Evolutionary conservation across 1,140 invertebrate species (phyloP), one percentile per base, ranked within the genome.

Genomic region (Macrocentrus cingulum): DNA sequence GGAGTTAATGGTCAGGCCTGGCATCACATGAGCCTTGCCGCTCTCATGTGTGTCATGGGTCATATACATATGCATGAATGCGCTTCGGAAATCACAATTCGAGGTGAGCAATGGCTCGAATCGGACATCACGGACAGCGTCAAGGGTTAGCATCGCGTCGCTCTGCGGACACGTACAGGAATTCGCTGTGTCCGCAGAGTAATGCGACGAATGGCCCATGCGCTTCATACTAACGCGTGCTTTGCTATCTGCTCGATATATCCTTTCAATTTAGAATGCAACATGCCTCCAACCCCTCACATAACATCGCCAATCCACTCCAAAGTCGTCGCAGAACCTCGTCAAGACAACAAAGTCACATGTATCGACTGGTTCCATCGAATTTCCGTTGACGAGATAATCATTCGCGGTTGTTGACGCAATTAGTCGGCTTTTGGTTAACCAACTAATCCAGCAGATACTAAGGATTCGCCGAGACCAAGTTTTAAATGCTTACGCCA

Each of bases 111-210:
- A 46, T 46, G 18, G 44, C 9, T 46, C 19, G 19, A 9, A 46
- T 46, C 19, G n/a, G 19, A 13, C 44, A 42, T 16, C 41, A 23
- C 44, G 44, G 19, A 39, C 44, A 46, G 18, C 18, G 20, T 44
- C 23, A 45, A 37, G 22, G 41, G 4, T 55, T 15, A 9, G 6
- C 25, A 15, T 39, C 36, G 36, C 36, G 7, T 39, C 13, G 13
- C 16, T 44, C 41, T 37, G 44, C 23, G 42, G 32, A 56, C 54
- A 48, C 42, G 32, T 56, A 56, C 44, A 56, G 54, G 44, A 56
- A 56, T 56, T 56, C 25, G 29, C 54, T 56, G 42, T 37, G 44
- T 56, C 54, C 54, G 44, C 54, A 56, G 54, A 48, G 54, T 34
- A 56, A 56, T 56, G 54, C 54, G 54, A 48, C 54, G 32, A 56